Percentiles rank a stretch among this genome's conserved stretches.
phyloP scores from a whole-genome alignment of 2,113 vertebrate species.

The Saccopteryx bilineata region DNA sequence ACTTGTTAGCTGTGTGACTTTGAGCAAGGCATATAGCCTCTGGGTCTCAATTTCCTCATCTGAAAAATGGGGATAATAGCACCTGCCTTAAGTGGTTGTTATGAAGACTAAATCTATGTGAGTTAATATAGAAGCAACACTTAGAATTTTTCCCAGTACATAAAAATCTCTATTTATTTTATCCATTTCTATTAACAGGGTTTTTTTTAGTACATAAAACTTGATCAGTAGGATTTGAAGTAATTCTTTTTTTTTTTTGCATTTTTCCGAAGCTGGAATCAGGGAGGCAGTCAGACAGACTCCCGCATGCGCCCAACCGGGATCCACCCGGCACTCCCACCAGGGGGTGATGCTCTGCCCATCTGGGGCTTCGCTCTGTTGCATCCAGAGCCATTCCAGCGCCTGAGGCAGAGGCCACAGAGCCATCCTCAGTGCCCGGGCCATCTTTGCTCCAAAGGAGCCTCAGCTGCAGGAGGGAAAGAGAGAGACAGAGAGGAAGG shows the following conservation, averaged over 20 bases:
- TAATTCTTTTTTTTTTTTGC: neutral
- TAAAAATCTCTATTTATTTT: neutral
- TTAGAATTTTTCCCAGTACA: neutral
- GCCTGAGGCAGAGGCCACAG: too few relatives aligned
- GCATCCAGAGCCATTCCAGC: too few relatives aligned
- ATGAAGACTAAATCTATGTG: neutral
- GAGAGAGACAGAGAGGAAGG: too few relatives aligned
- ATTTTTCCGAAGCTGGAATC: too few relatives aligned
- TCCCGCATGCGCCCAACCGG: too few relatives aligned
- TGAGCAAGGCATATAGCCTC: neutral
- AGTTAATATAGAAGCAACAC: neutral
- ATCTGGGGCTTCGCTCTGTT: too few relatives aligned
- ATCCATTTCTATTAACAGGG: neutral
- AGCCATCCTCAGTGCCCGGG: too few relatives aligned
- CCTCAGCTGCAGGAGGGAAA: too few relatives aligned
- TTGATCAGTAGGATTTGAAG: neutral
- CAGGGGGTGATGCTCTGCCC: too few relatives aligned
- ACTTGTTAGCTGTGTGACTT: neutral
- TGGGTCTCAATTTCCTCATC: neutral
- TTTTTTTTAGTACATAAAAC: neutral
- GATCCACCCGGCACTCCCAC: too few relatives aligned
- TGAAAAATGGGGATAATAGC: neutral
- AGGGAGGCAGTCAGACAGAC: too few relatives aligned
- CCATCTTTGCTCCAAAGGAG: too few relatives aligned
- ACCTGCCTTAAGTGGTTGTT: neutral